These are phyloP conservation scores for Pongo pygmaeus DNA, from an alignment of 2,113 vertebrate species.

Conservation along the genomic window DNA sequence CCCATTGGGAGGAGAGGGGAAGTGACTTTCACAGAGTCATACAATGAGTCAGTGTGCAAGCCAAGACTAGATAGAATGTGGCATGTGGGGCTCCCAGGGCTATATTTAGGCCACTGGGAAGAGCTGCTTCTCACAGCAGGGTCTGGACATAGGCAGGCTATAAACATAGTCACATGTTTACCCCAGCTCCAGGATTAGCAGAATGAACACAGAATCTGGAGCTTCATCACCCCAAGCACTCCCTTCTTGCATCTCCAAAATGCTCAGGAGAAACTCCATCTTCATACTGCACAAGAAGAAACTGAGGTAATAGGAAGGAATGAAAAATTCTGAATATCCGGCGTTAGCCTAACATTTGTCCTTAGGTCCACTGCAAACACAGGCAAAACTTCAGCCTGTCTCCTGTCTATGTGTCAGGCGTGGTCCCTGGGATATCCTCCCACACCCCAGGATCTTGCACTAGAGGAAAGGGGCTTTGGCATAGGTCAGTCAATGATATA, in stretches of 20 bases:
- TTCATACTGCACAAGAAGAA: background rate
- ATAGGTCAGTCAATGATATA: background rate
- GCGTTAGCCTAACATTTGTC: background rate
- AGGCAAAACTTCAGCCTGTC: background rate
- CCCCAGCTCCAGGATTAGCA: background rate
- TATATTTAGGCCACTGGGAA: constrained; percentile 57
- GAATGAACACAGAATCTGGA: constrained; percentile 5
- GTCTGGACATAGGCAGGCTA: background rate
- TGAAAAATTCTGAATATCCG: background rate
- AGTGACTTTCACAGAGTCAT: constrained; percentile 70
- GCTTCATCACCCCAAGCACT: background rate
- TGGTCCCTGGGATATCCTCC: background rate
- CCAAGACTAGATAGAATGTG: constrained; percentile 54
- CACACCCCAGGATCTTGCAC: background rate
- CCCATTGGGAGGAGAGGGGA: constrained; percentile 61
- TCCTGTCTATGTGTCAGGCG: background rate
- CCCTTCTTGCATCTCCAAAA: background rate
- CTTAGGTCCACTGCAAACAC: background rate
- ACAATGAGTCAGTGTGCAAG: constrained; percentile 69
- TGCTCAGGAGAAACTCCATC: background rate
- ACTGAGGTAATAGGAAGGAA: background rate
- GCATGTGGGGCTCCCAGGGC: constrained; percentile 51
- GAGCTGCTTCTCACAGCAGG: background rate
- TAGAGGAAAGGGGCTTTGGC: background rate
- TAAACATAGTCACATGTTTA: background rate